These are phyloP conservation scores for Lagocephalus sceleratus DNA, from an alignment of 2,797 vertebrate genomes.

Conservation along the genomic window DNA sequence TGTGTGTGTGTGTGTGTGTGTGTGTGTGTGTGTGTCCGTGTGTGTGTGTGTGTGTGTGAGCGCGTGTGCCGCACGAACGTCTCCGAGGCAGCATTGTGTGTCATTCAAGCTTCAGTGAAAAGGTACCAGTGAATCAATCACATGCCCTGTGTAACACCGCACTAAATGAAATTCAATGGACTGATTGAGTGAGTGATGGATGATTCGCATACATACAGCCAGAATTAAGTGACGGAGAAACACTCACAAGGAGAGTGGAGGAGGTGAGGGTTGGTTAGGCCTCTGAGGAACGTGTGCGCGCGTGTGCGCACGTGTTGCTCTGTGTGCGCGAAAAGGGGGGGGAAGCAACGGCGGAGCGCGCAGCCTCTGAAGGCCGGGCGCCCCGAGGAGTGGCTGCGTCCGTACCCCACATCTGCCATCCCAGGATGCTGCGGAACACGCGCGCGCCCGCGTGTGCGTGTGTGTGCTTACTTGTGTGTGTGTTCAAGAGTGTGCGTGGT, in stretches of 20 bases:
- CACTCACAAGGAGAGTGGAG: constrained; percentile 65
- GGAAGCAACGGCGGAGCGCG: constrained; percentile 35
- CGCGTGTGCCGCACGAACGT: constrained; percentile 17
- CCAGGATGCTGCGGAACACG: constrained; percentile 57
- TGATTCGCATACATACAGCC: constrained; percentile 71
- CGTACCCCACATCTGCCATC: constrained; percentile 68
- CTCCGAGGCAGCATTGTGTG: constrained; percentile 67
- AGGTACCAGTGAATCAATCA: constrained; percentile 78
- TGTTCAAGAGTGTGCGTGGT: constrained; percentile 49
- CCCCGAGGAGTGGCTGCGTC: constrained; percentile 57
- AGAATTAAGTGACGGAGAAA: constrained; percentile 75
- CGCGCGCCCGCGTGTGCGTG: constrained; percentile 22
- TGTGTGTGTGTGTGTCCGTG: constrained; percentile 13
- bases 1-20: constrained; percentile 20
- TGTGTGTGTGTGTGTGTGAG: constrained; percentile 21
- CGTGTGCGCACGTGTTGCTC: constrained; percentile 12
- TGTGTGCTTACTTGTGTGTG: constrained; percentile 23
- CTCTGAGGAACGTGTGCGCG: constrained; percentile 45
- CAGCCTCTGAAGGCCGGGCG: constrained; percentile 47
- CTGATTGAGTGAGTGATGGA: constrained; percentile 79
- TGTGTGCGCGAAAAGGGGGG: background rate
- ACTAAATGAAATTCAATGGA: constrained; percentile 80
- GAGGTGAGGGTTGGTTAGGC: constrained; percentile 70
- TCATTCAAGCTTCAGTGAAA: constrained; percentile 79
- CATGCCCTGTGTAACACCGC: constrained; percentile 74